phyloP scores from a whole-genome alignment of 2,113 vertebrate species.

The Bujurquina vittata region DNA sequence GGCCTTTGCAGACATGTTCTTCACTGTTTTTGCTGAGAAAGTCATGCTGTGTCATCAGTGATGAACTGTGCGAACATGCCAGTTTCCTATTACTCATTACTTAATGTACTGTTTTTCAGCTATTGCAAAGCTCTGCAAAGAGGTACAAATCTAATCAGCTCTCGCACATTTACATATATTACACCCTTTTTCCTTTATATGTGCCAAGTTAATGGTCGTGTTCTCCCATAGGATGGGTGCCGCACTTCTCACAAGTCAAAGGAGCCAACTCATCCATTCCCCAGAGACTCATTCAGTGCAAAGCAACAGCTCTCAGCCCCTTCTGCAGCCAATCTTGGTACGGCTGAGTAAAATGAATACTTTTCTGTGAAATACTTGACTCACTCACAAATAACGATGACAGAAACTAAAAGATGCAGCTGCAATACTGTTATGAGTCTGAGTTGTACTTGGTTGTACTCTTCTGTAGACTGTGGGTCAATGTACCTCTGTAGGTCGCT shows the following conservation, averaged over 20 bases:
- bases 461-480: not conserved
- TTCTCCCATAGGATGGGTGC: conserved; percentile 40
- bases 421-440: conserved; percentile 17
- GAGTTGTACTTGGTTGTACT: not conserved
- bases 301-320: conserved; percentile 47
- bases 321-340: conserved; percentile 67
- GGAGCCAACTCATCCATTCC: conserved; percentile 41
- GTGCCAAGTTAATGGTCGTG: not conserved
- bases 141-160: conserved; percentile 45
- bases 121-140: conserved; percentile 45
- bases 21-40: not conserved
- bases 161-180: not conserved
- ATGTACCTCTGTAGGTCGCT: not conserved
- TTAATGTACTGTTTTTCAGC: conserved; percentile 59
- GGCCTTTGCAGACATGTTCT: not conserved
- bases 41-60: conserved; percentile 16
- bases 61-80: not conserved
- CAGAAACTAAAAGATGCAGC: not conserved
- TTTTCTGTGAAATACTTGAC: conserved; percentile 26
- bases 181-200: not conserved
- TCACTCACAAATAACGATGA: conserved; percentile 16
- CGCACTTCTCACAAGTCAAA: conserved; percentile 26
- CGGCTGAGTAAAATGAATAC: conserved; percentile 48
- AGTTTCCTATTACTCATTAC: conserved; percentile 14
- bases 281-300: conserved; percentile 45